A percentile compares a stretch with the other conserved stretches of the same genome.
phyloP scores from a whole-genome alignment of 2,888 invertebrate genomes.

The Caenorhabditis panamensis region DNA sequence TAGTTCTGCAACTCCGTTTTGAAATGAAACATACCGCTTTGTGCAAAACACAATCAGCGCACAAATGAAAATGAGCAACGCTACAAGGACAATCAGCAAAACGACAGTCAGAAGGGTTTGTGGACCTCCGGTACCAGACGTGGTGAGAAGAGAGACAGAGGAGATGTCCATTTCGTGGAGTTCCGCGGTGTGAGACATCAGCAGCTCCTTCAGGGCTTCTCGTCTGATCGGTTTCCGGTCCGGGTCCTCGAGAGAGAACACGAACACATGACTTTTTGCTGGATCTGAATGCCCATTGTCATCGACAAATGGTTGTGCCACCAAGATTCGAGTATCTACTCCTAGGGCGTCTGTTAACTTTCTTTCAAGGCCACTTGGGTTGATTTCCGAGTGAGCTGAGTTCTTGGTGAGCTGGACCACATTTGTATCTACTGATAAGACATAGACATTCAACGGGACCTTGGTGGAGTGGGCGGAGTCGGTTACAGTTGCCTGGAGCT shows the following conservation, averaged over 20 bases:
- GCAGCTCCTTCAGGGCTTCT: constrained; percentile 55
- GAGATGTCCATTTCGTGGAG: constrained; percentile 42
- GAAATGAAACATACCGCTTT: constrained; percentile 31
- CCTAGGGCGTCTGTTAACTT: constrained; percentile 65
- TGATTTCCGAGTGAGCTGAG: constrained; percentile 65
- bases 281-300: constrained; percentile 69
- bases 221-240: constrained; percentile 67
- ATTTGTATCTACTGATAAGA: constrained; percentile 73
- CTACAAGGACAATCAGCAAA: too few species aligned
- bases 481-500: constrained; percentile 67
- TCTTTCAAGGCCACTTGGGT: constrained; percentile 65
- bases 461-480: constrained; percentile 71
- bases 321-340: constrained; percentile 72
- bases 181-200: constrained; percentile 25
- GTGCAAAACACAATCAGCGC: constrained; percentile 46
- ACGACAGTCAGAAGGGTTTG: too few species aligned
- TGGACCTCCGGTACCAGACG: constrained; percentile 13
- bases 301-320: constrained; percentile 71
- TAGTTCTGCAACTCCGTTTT: not conserved
- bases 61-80: constrained; percentile 55
- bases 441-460: constrained; percentile 74
- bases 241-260: constrained; percentile 73
- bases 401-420: constrained; percentile 73
- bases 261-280: constrained; percentile 70
- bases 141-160: constrained; percentile 44